Conservation (phyloP, 2,113 vertebrate genomes). For the Datnioides undecimradiatus region DNA sequence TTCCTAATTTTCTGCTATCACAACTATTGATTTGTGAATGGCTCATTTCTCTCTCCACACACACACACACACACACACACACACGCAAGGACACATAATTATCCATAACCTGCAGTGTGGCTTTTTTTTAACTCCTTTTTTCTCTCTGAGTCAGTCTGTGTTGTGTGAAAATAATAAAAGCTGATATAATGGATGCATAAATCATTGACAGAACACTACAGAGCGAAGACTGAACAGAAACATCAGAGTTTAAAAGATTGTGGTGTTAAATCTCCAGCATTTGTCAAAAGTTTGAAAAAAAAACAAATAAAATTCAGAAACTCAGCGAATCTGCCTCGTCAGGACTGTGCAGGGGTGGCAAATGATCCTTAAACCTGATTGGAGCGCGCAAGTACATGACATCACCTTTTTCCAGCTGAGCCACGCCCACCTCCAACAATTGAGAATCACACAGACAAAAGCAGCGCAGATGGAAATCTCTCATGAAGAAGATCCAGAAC, state of each 20-base stretch:
- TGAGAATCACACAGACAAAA: not conserved
- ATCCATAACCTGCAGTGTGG: conserved; percentile 11
- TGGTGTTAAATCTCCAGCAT: not conserved
- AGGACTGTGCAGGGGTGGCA: not conserved
- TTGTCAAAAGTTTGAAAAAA: not conserved
- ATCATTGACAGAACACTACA: not conserved
- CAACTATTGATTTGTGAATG: not conserved
- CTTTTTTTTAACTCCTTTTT: not conserved
- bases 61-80: not conserved
- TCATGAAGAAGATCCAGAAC: not conserved
- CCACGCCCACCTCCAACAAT: not conserved
- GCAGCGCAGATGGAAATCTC: not conserved
- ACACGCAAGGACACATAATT: not conserved
- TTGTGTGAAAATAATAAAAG: conserved; percentile 3
- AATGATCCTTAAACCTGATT: not conserved
- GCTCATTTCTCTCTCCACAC: not conserved
- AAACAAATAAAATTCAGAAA: not conserved
- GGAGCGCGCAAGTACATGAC: not conserved
- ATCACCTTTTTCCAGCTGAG: not conserved
- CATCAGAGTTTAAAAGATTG: not conserved
- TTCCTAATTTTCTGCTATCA: not conserved
- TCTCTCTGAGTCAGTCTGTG: not conserved
- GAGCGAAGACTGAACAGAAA: not conserved
- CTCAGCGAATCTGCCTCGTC: not conserved
- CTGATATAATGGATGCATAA: not conserved